Evolutionary conservation across 37 sponge, comb jelly and placozoan species (phyloP).

Genomic region (Mnemiopsis leidyi): DNA sequence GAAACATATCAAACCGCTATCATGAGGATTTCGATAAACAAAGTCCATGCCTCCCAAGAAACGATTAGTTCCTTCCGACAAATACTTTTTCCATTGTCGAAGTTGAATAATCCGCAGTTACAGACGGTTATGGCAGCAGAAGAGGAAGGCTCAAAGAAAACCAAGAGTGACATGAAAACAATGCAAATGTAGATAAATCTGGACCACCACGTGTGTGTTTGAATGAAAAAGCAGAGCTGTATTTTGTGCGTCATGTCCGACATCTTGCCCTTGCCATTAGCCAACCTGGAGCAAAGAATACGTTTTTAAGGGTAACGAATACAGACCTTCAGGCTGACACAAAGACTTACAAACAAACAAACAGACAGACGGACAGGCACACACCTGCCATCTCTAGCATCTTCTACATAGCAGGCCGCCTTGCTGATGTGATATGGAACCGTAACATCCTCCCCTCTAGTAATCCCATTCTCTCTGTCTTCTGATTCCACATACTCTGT

Average conservation of each 20-base stretch:
- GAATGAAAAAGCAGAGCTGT: conserved; percentile 58
- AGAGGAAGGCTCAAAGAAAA: conserved; percentile 47
- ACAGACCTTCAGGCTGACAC: no score
- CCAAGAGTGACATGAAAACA: conserved; percentile 18
- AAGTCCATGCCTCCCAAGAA: conserved; percentile 21
- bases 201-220: conserved; percentile 55
- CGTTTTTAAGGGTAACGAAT: no score
- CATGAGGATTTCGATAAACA: not conserved
- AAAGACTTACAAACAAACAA: not conserved
- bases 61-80: not conserved
- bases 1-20: conserved; percentile 5
- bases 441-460: not conserved
- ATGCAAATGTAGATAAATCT: not conserved
- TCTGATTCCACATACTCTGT: not conserved
- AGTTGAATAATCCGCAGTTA: not conserved
- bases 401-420: conserved; percentile 59
- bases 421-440: conserved; percentile 48
- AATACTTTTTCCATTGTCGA: not conserved
- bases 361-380: not conserved
- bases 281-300: not conserved
- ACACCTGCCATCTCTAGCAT: conserved; percentile 8
- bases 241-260: conserved; percentile 42
- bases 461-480: not conserved
- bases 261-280: conserved; percentile 48
- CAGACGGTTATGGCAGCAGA: conserved; percentile 56